phyloP scores from a whole-genome alignment of 2,888 invertebrate species.

The Leucoma salicis region DNA sequence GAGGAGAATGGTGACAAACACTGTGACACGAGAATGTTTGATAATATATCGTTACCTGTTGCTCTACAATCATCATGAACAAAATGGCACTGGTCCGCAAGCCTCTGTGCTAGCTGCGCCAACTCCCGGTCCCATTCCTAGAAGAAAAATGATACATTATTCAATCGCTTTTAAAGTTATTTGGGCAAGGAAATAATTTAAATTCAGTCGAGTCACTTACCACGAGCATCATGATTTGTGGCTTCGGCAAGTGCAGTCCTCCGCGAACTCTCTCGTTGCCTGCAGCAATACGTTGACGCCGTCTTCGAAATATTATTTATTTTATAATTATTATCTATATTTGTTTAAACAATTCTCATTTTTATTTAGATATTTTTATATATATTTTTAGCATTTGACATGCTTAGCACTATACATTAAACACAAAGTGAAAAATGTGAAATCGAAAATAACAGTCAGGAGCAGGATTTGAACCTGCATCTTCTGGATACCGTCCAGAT shows the following conservation, averaged over 20 bases:
- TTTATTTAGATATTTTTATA: too few relatives aligned
- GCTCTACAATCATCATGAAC: conserved; percentile 72
- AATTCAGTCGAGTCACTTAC: conserved; percentile 41
- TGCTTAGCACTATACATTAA: too few relatives aligned
- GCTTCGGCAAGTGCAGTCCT: conserved; percentile 54
- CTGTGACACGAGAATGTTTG: too few relatives aligned
- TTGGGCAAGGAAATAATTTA: not conserved
- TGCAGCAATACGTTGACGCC: conserved; percentile 62
- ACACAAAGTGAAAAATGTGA: too few relatives aligned
- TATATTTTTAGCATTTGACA: too few relatives aligned
- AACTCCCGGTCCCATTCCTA: conserved; percentile 72
- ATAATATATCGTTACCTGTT: conserved; percentile 56
- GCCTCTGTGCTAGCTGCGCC: conserved; percentile 59
- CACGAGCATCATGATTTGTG: conserved; percentile 70
- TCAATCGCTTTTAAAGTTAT: not conserved
- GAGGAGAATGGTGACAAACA: too few relatives aligned
- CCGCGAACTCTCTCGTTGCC: conserved; percentile 63
- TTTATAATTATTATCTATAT: too few relatives aligned
- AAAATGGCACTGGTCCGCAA: conserved; percentile 70
- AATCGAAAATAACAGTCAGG: too few relatives aligned
- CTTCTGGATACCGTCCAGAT: too few relatives aligned
- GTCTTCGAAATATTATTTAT: conserved; percentile 34
- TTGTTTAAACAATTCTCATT: too few relatives aligned
- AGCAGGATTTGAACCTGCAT: too few relatives aligned
- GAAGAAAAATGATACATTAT: not conserved